A percentile compares a stretch with the other conserved stretches of the same genome.
Evolutionary conservation across 2,888 invertebrate genomes (phyloP).

Genomic region (Eucera pruinosa): DNA sequence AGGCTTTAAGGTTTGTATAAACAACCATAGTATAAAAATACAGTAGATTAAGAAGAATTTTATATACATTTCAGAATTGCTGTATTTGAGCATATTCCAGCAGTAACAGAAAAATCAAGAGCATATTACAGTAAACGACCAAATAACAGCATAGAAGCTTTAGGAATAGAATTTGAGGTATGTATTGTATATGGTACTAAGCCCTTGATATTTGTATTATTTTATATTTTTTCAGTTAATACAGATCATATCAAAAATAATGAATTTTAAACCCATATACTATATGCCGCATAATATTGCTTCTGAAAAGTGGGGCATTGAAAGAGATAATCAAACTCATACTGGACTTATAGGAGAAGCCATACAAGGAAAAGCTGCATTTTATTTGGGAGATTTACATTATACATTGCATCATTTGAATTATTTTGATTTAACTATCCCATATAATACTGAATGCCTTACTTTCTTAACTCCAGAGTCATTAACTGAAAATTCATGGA

Average conservation of each 20-base stretch:
- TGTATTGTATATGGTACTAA: slow-evolving; percentile 39
- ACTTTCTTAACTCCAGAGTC: slow-evolving; percentile 94
- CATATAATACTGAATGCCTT: slow-evolving; percentile 93
- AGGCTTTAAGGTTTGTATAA: slow-evolving; percentile 74
- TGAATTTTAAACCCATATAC: slow-evolving; percentile 90
- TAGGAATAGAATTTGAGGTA: slow-evolving; percentile 90
- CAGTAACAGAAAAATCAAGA: slow-evolving; percentile 85
- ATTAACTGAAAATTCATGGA: slow-evolving; percentile 93
- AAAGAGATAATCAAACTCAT: slow-evolving; percentile 87
- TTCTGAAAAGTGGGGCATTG: slow-evolving; percentile 89
- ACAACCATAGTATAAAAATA: neutral
- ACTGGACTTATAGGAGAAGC: slow-evolving; percentile 91
- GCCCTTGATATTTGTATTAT: neutral
- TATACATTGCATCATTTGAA: slow-evolving; percentile 89
- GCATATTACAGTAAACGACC: slow-evolving; percentile 49
- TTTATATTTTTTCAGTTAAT: slow-evolving; percentile 86
- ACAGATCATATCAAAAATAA: slow-evolving; percentile 87
- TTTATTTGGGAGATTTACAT: slow-evolving; percentile 92
- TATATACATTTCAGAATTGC: slow-evolving; percentile 87
- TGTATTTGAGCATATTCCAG: slow-evolving; percentile 89
- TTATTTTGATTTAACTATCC: slow-evolving; percentile 90
- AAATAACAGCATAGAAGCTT: slow-evolving; percentile 61
- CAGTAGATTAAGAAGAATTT: slow-evolving; percentile 38
- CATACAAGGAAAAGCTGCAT: slow-evolving; percentile 88
- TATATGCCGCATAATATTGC: slow-evolving; percentile 88